Base-by-base conservation (phyloP, 2,113 vertebrate genomes). In the Neomonachus schauinslandi region DNA sequence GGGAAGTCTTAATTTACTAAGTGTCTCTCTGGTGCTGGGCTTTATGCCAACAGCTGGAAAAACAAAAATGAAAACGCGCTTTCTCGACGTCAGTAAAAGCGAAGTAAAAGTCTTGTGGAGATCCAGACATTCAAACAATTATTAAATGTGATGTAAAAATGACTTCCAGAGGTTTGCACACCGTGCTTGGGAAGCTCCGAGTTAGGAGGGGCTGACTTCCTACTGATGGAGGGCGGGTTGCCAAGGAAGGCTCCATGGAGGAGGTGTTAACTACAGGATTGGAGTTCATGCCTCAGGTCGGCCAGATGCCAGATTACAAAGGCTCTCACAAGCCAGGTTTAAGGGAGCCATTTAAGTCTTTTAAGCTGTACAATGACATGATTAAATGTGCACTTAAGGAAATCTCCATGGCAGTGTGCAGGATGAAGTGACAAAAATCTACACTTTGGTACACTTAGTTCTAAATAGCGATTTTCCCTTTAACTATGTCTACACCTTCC, bases 1-100 rank as follows among this genome's bases (percentile, higher is more conserved):
- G 63, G 3, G 84, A 95, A 94, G 77, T 63, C 65, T 94, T 95
- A 49, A 89, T 84, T 93, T 96, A 67, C 49, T n/a, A 76, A 91
- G 39, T 51, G 1, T 51, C 57, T 90, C 22, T 69, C 76, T 87
- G 77, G 39, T 59, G 51, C 59, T 49, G 55, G 80, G 79, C 57
- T 94, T 87, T 77, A 67, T 72, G 84, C 51, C 80, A 92, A 42
- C 28, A 95, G 11, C 84, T 59, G 4, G 74, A 31, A 53, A 72
- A 63, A 71, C 53, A 85, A 84, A 71, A 80, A 90, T 88, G 26
- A 96, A 96, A 97, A 86, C 18, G 53, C 14, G 26, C 6, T 90
- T 90, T 95, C 26, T 89, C 89, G 19, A 22, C n/a, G 12, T 76
- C 84, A 83, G 31, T 96, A 72, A 69, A 90, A 93, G 2, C 91